Conservation (phyloP, 2,797 vertebrate genomes). For the Acrossocheilus wenchowensis region DNA sequence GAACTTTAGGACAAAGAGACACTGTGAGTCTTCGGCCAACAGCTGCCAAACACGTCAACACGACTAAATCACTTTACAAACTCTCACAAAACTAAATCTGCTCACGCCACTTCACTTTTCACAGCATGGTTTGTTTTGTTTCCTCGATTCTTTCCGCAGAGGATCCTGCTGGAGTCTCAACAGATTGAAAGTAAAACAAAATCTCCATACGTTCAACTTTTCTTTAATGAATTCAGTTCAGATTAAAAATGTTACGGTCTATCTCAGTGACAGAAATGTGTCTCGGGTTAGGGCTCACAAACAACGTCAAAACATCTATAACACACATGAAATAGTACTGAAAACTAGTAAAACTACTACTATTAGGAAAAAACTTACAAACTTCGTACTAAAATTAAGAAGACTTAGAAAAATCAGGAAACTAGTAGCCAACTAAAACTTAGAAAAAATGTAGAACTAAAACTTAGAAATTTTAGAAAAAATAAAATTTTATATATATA, state of each 20-base stretch:
- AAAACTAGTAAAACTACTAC: not conserved
- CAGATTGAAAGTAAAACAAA: not conserved
- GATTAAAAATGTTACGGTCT: not conserved
- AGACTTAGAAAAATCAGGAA: not conserved
- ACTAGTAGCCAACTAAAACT: not conserved
- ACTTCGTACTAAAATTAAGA: not conserved
- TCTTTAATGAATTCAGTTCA: not conserved
- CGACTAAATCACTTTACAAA: conserved; percentile 19
- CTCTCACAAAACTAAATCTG: conserved; percentile 41
- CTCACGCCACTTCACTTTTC: conserved; percentile 22
- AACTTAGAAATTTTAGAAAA: not conserved
- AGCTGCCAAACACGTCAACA: conserved; percentile 52
- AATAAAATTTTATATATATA: too few relatives aligned
- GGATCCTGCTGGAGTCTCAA: not conserved
- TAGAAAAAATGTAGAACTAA: not conserved
- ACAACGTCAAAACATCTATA: not conserved
- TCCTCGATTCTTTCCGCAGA: not conserved
- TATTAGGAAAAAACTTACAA: too few relatives aligned
- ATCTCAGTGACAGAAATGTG: not conserved
- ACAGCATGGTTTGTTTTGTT: conserved; percentile 7
- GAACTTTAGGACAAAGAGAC: conserved; percentile 64
- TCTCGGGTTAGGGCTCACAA: not conserved
- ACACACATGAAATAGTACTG: not conserved
- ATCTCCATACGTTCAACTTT: not conserved
- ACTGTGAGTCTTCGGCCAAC: conserved; percentile 54